Evolutionary conservation across 1,140 invertebrate species (phyloP), one percentile per base, ranked within the genome.

Genomic region (Pantala flavescens): DNA sequence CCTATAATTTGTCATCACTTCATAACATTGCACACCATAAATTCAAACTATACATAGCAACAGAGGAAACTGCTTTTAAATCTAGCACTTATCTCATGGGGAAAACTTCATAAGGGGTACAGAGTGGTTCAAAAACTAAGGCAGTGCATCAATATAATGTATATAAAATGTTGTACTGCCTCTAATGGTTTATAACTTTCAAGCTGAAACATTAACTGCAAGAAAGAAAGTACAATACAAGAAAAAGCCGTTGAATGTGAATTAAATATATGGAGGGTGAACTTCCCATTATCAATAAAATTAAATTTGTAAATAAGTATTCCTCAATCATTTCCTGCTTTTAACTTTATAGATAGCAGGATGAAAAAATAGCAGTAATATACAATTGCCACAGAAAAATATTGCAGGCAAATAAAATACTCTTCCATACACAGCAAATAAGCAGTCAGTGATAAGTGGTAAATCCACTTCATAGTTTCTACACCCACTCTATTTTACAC

Each of bases 1-100:
- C 28, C 49, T 63, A 63, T 63, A 19, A 63, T 63, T 63, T 63
- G 14, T 63, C 49, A 63, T 63, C 49, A 63, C 49, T 63, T 63
- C 49, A 63, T 63, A 63, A 63, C 49, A 63, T 63, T 63, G 49
- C 49, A 63, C 49, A 63, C 49, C 49, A 63, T 63, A 63, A 63
- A 63, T 63, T 63, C 49, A 63, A 63, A 63, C 49, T 63, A 63
- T 63, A 19, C 49, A 63, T 12, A 63, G 49, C 49, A 63, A 63
- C 49, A 63, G 49, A 63, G 49, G 49, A 63, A 63, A 63, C 12
- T 63, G 14, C 49, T 63, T 63, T 63, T 63, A 63, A 63, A 63
- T 63, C 49, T 63, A 63, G 49, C 49, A 63, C n/a, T 63, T 63
- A 63, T 63, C 49, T 63, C 49, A 7, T 63, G 49, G 49, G 49